Base-by-base conservation (phyloP, 2,113 vertebrate species). In the Heterotis niloticus region DNA sequence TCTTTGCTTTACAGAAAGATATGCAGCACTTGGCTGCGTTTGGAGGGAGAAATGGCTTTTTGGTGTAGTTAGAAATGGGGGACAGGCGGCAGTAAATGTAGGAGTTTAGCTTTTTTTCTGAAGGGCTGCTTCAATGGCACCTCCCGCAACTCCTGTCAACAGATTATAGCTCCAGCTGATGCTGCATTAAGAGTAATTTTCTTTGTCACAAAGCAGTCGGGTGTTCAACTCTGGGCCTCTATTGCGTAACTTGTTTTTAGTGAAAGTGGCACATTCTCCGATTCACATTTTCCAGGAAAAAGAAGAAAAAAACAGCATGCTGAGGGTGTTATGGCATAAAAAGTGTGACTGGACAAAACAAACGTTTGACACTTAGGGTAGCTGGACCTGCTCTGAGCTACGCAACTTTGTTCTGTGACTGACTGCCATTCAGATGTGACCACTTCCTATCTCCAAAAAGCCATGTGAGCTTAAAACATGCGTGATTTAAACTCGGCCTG, bases 1-100 rank as follows among this genome's bases (percentile, higher is more conserved):
- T 86, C 81, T 78, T 29, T 51, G 52, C 23, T 23, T 54, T 74
- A 86, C 81, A 78, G 26, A 56, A 60, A 67, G 62, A 78, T 62
- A 69, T 71, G 51, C 56, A 78, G 56, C 67, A n/a, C 11, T 10
- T 28, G 14, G 10, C 59, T 64, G 59, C 28, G 20, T 68, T 23
- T 29, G 18, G 34, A 17, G 10, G 20, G 66, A 34, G 54, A 51
- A 24, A 78, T 20, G 54, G 56, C 66, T 57, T 78, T 69, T 69
- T 69, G 16, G 57, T 23, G 51, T 18, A 59, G 69, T 59, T 52
- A 26, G 11, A 29, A 12, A 66, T 26, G 68, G 54, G 26, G 34
- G 23, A 59, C 24, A 57, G 26, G 56, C 67, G 18, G 20, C 62
- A 60, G n/a, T 68, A 78, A 64, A 71, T 57, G 5, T 70, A 71